Evolutionary conservation across 2,888 invertebrate genomes (phyloP).

Genomic region (Mimachlamys varia): DNA sequence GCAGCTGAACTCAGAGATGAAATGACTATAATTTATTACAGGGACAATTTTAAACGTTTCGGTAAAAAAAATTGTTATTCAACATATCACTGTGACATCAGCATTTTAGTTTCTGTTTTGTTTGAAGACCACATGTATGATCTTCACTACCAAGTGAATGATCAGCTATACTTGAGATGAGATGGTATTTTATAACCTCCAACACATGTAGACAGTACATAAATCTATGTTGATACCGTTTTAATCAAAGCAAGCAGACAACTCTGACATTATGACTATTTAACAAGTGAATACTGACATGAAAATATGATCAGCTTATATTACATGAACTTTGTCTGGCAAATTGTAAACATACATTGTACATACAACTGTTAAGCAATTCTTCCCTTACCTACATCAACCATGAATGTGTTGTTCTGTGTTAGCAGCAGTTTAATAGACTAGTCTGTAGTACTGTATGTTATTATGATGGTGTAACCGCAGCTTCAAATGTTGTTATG

Average conservation of each 20-base stretch:
- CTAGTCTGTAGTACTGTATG: too few species aligned
- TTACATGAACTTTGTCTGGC: neutral
- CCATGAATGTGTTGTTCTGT: neutral
- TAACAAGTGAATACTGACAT: neutral
- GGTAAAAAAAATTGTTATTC: too few species aligned
- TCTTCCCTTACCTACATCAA: neutral
- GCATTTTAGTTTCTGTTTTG: too few species aligned
- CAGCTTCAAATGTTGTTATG: too few species aligned
- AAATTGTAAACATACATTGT: too few species aligned
- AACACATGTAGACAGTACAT: neutral
- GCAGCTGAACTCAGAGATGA: too few species aligned
- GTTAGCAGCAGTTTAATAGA: neutral
- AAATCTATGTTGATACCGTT: neutral
- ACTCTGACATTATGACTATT: neutral
- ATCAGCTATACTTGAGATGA: neutral
- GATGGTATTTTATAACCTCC: neutral
- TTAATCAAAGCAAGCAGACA: neutral
- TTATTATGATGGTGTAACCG: too few species aligned
- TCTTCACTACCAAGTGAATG: too few species aligned
- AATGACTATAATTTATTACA: too few species aligned
- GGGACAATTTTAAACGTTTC: too few species aligned
- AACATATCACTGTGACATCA: too few species aligned
- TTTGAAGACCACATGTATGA: too few species aligned
- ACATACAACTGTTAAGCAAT: neutral
- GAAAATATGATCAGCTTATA: neutral